A percentile compares a stretch with the other conserved stretches of the same genome.
Conservation (phyloP, 2,113 vertebrate genomes). For the Myiopsitta monachus region DNA sequence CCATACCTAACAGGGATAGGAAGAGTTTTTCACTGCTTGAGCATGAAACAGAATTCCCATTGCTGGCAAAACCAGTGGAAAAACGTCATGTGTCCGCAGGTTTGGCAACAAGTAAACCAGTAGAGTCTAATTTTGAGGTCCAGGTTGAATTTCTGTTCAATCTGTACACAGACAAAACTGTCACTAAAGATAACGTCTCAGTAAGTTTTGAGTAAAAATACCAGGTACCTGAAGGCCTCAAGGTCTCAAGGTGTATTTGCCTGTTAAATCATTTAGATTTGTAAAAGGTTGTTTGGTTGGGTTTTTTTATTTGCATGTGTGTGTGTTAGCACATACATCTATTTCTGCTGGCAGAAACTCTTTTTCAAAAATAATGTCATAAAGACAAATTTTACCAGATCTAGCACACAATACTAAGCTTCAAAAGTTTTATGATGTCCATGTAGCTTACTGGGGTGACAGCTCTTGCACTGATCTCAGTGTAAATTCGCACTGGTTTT, state of each 20-base stretch:
- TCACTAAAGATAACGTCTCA: background rate
- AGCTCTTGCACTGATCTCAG: background rate
- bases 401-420: background rate
- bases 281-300: background rate
- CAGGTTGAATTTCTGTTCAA: background rate
- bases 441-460: background rate
- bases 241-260: background rate
- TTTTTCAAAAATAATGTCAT: background rate
- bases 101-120: background rate
- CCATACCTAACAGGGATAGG: background rate
- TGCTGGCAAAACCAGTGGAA: conserved; percentile 21
- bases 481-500: background rate
- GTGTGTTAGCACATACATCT: background rate
- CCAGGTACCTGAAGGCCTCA: background rate
- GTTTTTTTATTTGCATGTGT: background rate
- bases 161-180: background rate
- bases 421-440: background rate
- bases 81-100: background rate
- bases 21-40: background rate
- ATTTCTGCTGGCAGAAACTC: background rate
- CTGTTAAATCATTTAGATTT: background rate
- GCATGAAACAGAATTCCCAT: background rate
- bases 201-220: background rate
- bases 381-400: background rate
- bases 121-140: background rate